Conservation (phyloP, 2,888 invertebrate species). For the Plagiodera versicolora region DNA sequence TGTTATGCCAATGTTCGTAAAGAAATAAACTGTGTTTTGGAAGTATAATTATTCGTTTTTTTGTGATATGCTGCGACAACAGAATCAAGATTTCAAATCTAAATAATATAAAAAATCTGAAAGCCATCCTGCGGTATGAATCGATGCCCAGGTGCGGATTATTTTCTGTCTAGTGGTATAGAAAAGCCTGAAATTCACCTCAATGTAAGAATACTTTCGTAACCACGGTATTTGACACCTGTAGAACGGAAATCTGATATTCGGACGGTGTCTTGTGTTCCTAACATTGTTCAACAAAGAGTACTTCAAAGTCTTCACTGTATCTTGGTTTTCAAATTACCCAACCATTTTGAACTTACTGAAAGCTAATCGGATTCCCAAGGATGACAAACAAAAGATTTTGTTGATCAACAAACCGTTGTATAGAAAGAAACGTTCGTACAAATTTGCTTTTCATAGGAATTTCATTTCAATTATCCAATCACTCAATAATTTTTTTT, state of each 20-base stretch:
- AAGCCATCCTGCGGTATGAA: not conserved
- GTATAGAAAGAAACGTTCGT: not conserved
- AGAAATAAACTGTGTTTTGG: too few relatives aligned
- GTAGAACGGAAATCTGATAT: constrained; percentile 42
- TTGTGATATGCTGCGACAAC: too few relatives aligned
- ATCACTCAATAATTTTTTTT: too few relatives aligned
- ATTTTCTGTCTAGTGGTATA: constrained; percentile 1
- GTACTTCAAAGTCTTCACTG: constrained; percentile 43
- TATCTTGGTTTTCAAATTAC: constrained; percentile 30
- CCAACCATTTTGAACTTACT: constrained; percentile 28
- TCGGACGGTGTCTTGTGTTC: constrained; percentile 35
- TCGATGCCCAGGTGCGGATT: not conserved
- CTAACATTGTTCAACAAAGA: constrained; percentile 39
- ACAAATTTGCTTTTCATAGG: too few relatives aligned
- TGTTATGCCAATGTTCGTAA: too few relatives aligned
- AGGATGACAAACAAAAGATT: constrained; percentile 3
- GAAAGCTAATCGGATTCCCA: constrained; percentile 26
- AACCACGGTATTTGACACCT: constrained; percentile 1
- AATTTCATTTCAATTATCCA: too few relatives aligned
- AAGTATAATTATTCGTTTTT: too few relatives aligned
- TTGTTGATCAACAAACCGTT: not conserved
- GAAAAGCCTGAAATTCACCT: constrained; percentile 1
- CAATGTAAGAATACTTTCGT: not conserved
- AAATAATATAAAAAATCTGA: not conserved
- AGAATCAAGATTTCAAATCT: not conserved